Evolutionary conservation across 2,888 invertebrate species (phyloP).

Genomic region (Allolobophora icterica): DNA sequence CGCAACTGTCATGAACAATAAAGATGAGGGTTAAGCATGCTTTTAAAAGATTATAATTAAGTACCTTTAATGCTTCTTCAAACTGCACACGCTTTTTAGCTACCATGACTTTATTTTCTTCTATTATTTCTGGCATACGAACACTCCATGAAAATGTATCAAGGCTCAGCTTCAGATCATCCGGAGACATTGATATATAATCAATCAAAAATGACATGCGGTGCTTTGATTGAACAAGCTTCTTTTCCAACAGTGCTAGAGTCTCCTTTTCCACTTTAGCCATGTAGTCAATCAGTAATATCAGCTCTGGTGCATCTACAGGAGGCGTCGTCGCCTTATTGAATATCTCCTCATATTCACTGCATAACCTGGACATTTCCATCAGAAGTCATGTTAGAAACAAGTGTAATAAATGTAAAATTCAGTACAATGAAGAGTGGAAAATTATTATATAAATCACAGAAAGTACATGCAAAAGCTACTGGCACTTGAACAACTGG

Average conservation of each 20-base stretch:
- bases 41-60: too few relatives aligned
- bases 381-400: too few relatives aligned
- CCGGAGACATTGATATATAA: slow-evolving; percentile 78
- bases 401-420: not conserved
- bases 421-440: not conserved
- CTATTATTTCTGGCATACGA: slow-evolving; percentile 80
- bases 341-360: slow-evolving; percentile 69
- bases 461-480: not conserved
- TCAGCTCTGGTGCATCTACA: slow-evolving; percentile 81
- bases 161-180: slow-evolving; percentile 87
- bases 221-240: slow-evolving; percentile 69
- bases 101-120: slow-evolving; percentile 81
- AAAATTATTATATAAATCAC: not conserved
- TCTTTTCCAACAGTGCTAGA: slow-evolving; percentile 78
- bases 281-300: slow-evolving; percentile 80
- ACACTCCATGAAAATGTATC: slow-evolving; percentile 87
- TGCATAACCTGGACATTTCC: not conserved
- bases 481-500: not conserved
- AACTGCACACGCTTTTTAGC: slow-evolving; percentile 84
- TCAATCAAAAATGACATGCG: slow-evolving; percentile 82
- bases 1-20: too few relatives aligned
- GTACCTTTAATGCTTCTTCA: slow-evolving; percentile 78
- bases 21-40: not conserved
- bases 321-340: slow-evolving; percentile 81
- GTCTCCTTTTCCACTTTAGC: slow-evolving; percentile 75